These are phyloP conservation scores for Eulemur albifrons DNA, from an alignment of 2,797 vertebrate genomes.

Conservation along the genomic window DNA sequence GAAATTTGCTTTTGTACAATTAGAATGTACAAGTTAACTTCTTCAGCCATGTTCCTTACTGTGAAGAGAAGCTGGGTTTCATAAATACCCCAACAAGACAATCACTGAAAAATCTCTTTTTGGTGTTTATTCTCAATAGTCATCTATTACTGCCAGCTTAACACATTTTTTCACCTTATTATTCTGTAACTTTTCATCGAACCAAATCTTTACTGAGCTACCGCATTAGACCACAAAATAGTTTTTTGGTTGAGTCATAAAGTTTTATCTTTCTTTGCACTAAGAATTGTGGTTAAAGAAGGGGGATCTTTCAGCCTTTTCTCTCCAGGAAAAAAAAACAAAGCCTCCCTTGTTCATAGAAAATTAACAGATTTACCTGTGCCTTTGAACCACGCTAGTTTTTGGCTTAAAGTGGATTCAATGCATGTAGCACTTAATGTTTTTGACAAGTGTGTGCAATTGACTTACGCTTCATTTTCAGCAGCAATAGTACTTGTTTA, in stretches of 20 bases:
- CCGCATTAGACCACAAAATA: background rate
- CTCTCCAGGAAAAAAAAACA: constrained; percentile 3
- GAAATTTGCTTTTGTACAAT: constrained; percentile 11
- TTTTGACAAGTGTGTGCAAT: constrained; percentile 56
- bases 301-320: constrained; percentile 4
- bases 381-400: constrained; percentile 33
- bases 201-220: background rate
- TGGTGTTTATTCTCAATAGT: background rate
- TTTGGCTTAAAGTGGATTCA: constrained; percentile 16
- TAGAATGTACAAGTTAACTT: background rate
- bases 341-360: background rate
- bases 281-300: constrained; percentile 30
- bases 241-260: background rate
- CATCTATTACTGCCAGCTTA: background rate
- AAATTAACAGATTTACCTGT: constrained; percentile 47
- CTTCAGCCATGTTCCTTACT: background rate
- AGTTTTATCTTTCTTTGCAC: constrained; percentile 7
- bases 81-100: constrained; percentile 1
- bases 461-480: constrained; percentile 37
- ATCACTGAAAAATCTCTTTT: background rate
- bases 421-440: constrained; percentile 66
- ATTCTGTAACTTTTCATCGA: constrained; percentile 20
- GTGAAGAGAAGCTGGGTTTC: background rate
- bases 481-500: background rate
- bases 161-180: background rate